Evolutionary conservation across 92 coral and sea anemone genomes (phyloP), one percentile per base, ranked within the genome.

Genomic region (Palythoa grandiflora): DNA sequence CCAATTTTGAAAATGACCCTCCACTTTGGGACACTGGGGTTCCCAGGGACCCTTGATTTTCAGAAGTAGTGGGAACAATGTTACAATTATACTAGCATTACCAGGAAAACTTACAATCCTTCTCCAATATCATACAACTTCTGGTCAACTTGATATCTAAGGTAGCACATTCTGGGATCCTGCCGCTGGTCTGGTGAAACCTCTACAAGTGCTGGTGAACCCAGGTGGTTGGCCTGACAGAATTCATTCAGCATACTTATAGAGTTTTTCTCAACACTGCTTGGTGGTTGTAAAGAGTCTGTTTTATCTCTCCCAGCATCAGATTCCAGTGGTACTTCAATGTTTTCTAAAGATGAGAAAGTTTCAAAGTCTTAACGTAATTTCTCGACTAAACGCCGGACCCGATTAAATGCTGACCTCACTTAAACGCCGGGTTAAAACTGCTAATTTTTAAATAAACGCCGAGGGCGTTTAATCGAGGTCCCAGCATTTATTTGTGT

Each of bases 171-270:
- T 6, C 85, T 61, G 38, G 96, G 90, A 73, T 94, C 84, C 6
- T 73, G 11, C 19, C 83, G 89, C 59, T 66, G 84, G 0, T 93
- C 90, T 8, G 94, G 97, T 44, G 79, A 89, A 15, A 81, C 92
- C 28, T 92, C 96, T 16, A 84, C 83, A 0, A 81, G 73, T 47
- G 80, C 90, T 20, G 98, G 97, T 53, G 90, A 90, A 5, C 87
- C 85, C 14, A 94, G 79, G 87, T 88, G 94, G 44, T 90, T 78
- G 0, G 98, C 96, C 71, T 92, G 98, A 71, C 98, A 96, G 88
- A 90, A 89, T 84, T 96, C 98, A 12, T 96, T 87, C 89, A 96
- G 88, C 17, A 86, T 92, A 60, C 94, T 92, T 55, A 94, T 94
- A 39, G 79, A 54, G 59, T 89, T 92, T 52, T 94, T 96, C 35